phyloP scores from a whole-genome alignment of 2,113 vertebrate genomes.

The Anhinga anhinga region DNA sequence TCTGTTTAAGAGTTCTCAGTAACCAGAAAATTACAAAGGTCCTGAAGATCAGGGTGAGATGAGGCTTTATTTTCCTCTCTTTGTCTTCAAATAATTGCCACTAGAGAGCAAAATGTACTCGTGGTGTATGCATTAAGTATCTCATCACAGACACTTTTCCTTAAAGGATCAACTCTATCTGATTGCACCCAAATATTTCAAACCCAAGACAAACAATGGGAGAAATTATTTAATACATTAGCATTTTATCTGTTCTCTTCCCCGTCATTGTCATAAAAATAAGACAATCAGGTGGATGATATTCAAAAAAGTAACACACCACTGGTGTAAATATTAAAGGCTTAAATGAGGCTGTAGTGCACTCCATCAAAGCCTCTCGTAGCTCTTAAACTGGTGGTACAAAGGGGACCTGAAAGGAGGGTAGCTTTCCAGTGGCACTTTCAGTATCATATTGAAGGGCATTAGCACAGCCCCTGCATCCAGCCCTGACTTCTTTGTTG shows the following conservation, averaged over 20 bases:
- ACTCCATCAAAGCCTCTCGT: neutral
- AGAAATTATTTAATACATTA: neutral
- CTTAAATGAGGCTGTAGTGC: neutral
- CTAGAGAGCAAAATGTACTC: neutral
- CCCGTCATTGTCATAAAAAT: neutral
- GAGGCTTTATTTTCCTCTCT: neutral
- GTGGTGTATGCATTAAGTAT: neutral
- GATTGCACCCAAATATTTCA: neutral
- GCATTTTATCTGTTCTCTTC: neutral
- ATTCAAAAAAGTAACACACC: neutral
- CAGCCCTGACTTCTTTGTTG: neutral
- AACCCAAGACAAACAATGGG: neutral
- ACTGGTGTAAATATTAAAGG: neutral
- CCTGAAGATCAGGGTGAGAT: neutral
- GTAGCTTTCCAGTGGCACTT: neutral
- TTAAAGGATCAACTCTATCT: neutral
- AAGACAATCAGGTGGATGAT: neutral
- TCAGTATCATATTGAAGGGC: neutral
- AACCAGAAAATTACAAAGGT: neutral
- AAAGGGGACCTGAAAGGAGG: neutral
- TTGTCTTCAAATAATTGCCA: neutral
- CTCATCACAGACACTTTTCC: neutral
- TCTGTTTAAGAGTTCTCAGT: neutral
- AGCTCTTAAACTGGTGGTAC: neutral
- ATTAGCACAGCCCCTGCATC: neutral